Base-by-base conservation (phyloP, 1,140 invertebrate genomes). In the Ephestia elutella region DNA sequence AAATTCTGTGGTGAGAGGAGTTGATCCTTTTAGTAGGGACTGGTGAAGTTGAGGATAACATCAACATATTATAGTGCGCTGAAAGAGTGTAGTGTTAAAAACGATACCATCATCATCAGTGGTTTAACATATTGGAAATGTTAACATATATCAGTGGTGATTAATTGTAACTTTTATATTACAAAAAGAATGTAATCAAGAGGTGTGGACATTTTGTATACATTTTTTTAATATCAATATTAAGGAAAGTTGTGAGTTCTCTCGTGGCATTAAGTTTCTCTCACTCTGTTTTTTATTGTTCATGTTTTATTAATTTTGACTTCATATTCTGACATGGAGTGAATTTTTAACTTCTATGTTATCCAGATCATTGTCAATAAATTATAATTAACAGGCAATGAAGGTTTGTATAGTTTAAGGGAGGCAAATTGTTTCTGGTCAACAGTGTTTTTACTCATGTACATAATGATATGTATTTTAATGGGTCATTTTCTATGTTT, bases 1-100 rank as follows among this genome's bases (percentile, higher is more conserved):
- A 80, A 85, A 82, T 79, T 86, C 78, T 86, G 82, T 87, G 82
- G 78, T 75, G 85, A 80, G 82, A 86, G 82, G 82, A 81, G 82
- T 86, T 85, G 70, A 78, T 83, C 79, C 81, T 82, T 71, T 73
- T 64, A 66, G 68, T 71, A 73, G 71, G 75, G 74, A 84, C 72
- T 79, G 76, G 76, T 82, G 79, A 73, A 67, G 66, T 59, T 66
- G 64, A 66, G 53, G 58, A 67, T 67, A 68, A 71, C 65, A 78
- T 75, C 71, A 65, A 70, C 63, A 68, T 67, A 65, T 56, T 20
- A 18, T 54, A 69, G 70, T 73, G 66, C 71, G 66, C 71, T 72
- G 70, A 73, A 65, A 75, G 63, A 73, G 75, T 77, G 80, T 70
- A 72, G 78, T 80, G 74, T 73, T 73, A 56, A 61, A 55, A 76